Evolutionary conservation across 2,888 invertebrate species (phyloP).

Genomic region (Meteorus cinctellus): DNA sequence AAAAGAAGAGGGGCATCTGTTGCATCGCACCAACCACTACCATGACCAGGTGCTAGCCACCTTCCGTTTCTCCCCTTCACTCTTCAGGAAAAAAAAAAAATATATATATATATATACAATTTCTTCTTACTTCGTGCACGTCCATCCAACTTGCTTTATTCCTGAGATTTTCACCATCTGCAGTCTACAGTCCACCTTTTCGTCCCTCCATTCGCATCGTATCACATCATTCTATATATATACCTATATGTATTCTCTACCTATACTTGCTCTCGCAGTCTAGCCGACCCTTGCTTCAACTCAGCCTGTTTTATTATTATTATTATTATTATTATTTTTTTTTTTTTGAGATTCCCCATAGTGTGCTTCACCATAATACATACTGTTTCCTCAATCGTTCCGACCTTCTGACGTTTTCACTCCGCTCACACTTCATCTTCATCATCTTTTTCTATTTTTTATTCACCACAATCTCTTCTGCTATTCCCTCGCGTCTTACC

Average conservation of each 20-base stretch:
- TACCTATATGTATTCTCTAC: not conserved
- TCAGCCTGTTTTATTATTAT: not conserved
- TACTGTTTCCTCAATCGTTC: constrained; percentile 56
- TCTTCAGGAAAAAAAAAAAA: constrained; percentile 44
- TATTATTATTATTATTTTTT: no score
- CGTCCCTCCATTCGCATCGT: constrained; percentile 42
- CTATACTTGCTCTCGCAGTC: not conserved
- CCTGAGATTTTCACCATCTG: constrained; percentile 61
- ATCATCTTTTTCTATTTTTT: constrained; percentile 6
- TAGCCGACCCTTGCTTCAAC: not conserved
- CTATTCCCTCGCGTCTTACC: not conserved
- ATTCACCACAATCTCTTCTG: constrained; percentile 18
- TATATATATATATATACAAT: constrained; percentile 31
- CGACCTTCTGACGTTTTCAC: constrained; percentile 61
- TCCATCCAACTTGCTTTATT: constrained; percentile 55
- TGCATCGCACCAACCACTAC: constrained; percentile 63
- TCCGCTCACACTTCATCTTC: constrained; percentile 45
- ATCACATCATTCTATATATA: constrained; percentile 23
- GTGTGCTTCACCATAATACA: not conserved
- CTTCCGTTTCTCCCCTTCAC: constrained; percentile 59
- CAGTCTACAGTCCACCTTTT: constrained; percentile 49
- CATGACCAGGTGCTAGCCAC: constrained; percentile 69
- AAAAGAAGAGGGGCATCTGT: constrained; percentile 66
- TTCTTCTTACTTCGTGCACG: constrained; percentile 38
- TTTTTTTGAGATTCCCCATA: not conserved